phyloP scores from a whole-genome alignment of 2,888 invertebrate species.

The Euproctis similis region DNA sequence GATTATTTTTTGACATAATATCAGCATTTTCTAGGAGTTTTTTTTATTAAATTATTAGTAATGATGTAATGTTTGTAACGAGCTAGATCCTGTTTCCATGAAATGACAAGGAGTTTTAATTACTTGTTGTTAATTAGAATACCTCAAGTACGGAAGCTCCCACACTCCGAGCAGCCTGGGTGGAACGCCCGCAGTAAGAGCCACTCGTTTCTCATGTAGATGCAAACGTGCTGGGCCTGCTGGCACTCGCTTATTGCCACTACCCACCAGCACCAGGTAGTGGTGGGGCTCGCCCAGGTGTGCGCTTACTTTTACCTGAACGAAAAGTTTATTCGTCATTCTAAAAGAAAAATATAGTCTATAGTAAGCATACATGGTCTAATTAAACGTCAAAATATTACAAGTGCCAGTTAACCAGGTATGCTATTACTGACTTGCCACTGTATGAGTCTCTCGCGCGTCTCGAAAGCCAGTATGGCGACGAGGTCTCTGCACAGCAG shows the following conservation, averaged over 20 bases:
- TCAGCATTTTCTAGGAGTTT: no score
- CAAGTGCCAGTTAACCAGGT: no score
- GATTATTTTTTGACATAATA: no score
- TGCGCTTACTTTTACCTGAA: constrained; percentile 51
- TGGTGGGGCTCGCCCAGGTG: constrained; percentile 49
- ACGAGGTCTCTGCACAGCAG: constrained; percentile 88
- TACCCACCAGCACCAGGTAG: constrained; percentile 48
- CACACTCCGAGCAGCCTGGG: constrained; percentile 84
- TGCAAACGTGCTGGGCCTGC: constrained; percentile 89
- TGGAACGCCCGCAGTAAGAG: constrained; percentile 87
- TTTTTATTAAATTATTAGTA: no score
- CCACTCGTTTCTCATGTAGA: constrained; percentile 85
- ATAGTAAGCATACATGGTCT: no score
- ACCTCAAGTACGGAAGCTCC: constrained; percentile 82
- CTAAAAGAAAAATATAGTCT: no score
- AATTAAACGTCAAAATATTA: no score
- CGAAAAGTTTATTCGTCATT: no score
- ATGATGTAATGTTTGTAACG: no score
- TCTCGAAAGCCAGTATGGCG: constrained; percentile 90
- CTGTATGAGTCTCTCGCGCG: constrained; percentile 89
- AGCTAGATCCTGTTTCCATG: no score
- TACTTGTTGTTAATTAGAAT: no score
- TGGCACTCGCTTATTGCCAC: constrained; percentile 34
- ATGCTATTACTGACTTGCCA: constrained; percentile 86
- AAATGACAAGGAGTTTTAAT: no score